Evolutionary conservation across 2,888 invertebrate genomes (phyloP), one percentile per base, ranked within the genome.

Genomic region (Euspilapteryx auroguttella): DNA sequence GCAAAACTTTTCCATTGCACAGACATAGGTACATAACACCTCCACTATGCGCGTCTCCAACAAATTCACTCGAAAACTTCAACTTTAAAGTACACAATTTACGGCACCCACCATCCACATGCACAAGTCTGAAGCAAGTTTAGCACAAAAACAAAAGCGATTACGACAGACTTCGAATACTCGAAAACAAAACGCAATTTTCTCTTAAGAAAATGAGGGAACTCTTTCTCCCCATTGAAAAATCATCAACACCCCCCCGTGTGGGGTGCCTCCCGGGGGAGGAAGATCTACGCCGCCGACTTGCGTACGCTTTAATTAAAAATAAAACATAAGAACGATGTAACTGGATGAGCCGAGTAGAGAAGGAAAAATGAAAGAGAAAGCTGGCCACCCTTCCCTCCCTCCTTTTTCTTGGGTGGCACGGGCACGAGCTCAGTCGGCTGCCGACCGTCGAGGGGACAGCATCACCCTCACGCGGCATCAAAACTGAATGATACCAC

Each of bases 301-400:
- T 75, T 75, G 75, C 75, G 75, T 75, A 75, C 73, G 75, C 73
- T 75, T 75, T 75, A 75, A 75, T 75, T 75, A 75, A 75, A 75
- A 75, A 75, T 75, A 75, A 75, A 75, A 75, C 75, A 75, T 75
- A 75, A 75, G 75, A 75, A 75, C 73, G 71, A 73, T 75, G 75
- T 75, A 75, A 75, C 75, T 75, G 75, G 75, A 75, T 75, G 75
- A 75, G 75, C 71, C 62, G 69, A 71, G 68, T 71, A 73, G 73
- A 64, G 73, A 69, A 75, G 71, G 75, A 75, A 75, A 75, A 75
- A 75, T 75, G 75, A 73, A 75, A 75, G 75, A 75, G 75, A 75
- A 73, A 75, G 73, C 66, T 66, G 69, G 49, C 57, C 29, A 20
- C 32, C 34, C 28, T 21, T 12, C 66, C 54, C 62, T 57, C 40